Evolutionary conservation across 1,140 invertebrate species (phyloP).

Genomic region (Trichonephila inaurata): DNA sequence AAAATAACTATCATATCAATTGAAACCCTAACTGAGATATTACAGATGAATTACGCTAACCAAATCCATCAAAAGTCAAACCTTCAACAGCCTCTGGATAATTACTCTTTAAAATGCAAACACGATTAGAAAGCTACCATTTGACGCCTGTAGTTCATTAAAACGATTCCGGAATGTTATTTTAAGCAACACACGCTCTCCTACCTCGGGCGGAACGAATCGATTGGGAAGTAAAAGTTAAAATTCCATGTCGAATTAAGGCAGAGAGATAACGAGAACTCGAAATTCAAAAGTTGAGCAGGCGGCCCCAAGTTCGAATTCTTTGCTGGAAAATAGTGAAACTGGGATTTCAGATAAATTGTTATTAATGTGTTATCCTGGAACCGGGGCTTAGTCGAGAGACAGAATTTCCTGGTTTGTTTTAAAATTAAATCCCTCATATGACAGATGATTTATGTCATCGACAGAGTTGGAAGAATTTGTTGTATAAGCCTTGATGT

Average conservation of each 20-base stretch:
- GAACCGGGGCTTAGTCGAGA: not conserved
- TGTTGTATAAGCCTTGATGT: conserved; percentile 37
- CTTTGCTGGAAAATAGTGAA: conserved; percentile 27
- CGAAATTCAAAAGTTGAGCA: conserved; percentile 24
- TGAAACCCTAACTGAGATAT: too few relatives aligned
- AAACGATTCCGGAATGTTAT: conserved; percentile 4
- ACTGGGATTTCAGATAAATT: conserved; percentile 51
- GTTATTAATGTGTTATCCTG: conserved; percentile 56
- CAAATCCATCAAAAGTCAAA: not conserved
- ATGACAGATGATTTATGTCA: conserved; percentile 59
- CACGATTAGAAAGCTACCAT: not conserved
- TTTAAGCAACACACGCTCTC: conserved; percentile 12
- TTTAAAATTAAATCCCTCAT: conserved; percentile 40
- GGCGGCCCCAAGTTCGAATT: conserved; percentile 1
- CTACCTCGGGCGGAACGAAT: not conserved
- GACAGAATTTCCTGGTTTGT: conserved; percentile 32
- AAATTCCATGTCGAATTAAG: conserved; percentile 35
- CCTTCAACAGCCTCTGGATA: not conserved
- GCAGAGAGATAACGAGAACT: conserved; percentile 6
- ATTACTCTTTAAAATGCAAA: not conserved
- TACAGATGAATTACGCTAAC: not conserved
- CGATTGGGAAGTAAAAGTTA: conserved; percentile 46
- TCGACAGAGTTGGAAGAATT: not conserved
- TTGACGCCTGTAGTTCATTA: not conserved
- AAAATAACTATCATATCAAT: too few relatives aligned